Conservation (phyloP, 2,113 vertebrate species). For the Brachypteracias leptosomus region DNA sequence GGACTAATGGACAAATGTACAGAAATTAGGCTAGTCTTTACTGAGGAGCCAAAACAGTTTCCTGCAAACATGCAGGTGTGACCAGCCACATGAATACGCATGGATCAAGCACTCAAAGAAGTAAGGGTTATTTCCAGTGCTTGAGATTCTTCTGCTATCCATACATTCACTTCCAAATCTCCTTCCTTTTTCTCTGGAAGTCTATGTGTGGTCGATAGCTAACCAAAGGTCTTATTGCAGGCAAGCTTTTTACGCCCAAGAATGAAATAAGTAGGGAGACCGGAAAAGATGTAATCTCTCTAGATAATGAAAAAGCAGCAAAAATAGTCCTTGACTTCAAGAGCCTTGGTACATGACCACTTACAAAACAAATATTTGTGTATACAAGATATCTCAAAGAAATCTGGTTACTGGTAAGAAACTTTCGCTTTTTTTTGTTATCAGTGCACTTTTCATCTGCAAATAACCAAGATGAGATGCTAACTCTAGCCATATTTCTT, state of each 20-base stretch:
- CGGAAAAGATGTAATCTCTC: not conserved
- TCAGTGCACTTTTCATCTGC: not conserved
- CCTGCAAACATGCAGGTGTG: not conserved
- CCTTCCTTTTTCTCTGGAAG: not conserved
- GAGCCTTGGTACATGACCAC: not conserved
- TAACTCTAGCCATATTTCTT: not conserved
- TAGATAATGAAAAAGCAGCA: not conserved
- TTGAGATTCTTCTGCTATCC: not conserved
- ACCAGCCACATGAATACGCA: fast-evolving
- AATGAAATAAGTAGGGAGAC: not conserved
- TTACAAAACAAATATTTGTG: not conserved
- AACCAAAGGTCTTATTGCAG: not conserved
- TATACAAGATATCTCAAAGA: not conserved
- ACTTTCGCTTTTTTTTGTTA: not conserved
- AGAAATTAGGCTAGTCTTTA: not conserved
- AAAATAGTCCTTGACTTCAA: not conserved
- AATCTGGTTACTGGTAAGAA: not conserved
- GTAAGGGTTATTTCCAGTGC: not conserved
- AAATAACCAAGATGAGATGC: not conserved
- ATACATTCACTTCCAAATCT: not conserved
- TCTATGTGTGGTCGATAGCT: not conserved
- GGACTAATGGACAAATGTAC: not conserved
- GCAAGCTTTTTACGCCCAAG: not conserved
- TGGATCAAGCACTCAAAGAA: not conserved
- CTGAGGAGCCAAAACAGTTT: not conserved